Evolutionary conservation across 2,113 vertebrate species (phyloP), one percentile per base, ranked within the genome.

Genomic region (Pachycephala philippinensis): DNA sequence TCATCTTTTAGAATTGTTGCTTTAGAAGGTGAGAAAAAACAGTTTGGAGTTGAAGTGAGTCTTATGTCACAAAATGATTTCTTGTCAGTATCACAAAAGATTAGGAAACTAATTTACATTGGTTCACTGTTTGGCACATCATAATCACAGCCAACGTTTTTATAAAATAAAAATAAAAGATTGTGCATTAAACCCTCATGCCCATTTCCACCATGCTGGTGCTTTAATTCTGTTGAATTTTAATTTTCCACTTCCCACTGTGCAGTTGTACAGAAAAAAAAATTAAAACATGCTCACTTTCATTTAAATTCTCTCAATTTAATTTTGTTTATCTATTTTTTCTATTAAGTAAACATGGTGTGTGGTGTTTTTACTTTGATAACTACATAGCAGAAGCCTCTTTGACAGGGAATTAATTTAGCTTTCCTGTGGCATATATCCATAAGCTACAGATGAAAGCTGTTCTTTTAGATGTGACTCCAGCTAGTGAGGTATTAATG

Each of bases 331-430:
- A 57, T 50, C 53, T 49, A 7, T 52, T 47, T 74, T 65, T 52
- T n/a, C 57, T 39, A 0, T 42, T 81, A 74, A 57, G 66, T 70
- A 74, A 89, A 84, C 56, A 30, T 24, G 23, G 33, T 42, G 47
- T 81, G 60, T 54, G 9, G 37, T 84, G 69, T 35, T 91, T 89
- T 84, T 45, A n/a, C 52, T 87, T 81, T 70, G 80, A 87, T 78
- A 81, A 21, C 66, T 44, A 6, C 42, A 26, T 12, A 74, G 54
- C 19, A 65, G 81, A 57, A 94, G 42, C 54, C 71, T 47, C 45
- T 90, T 45, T 86, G 75, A 69, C 54, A 80, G 59, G n/a, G 45
- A 83, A 77, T 84, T 88, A 44, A 72, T 86, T 89, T 69, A 15
- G 10, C 63, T 95, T 92, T 92, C 66, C 59, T 84, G 40, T 54